Evolutionary conservation across 2,113 vertebrate genomes (phyloP).

Genomic region (Apteryx owenii): DNA sequence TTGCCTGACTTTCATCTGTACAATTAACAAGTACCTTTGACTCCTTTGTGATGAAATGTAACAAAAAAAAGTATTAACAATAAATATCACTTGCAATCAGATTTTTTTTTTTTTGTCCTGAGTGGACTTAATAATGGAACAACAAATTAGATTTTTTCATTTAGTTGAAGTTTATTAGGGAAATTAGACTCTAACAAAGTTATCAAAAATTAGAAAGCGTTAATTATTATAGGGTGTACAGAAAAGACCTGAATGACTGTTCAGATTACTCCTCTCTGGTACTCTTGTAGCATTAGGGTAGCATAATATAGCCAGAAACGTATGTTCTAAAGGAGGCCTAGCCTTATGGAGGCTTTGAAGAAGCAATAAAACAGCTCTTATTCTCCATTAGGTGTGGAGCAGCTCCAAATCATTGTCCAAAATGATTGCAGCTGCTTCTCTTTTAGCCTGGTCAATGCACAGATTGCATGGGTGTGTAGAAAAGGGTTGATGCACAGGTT

Average conservation of each 20-base stretch:
- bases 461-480: no score
- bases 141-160: background rate
- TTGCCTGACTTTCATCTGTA: background rate
- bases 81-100: background rate
- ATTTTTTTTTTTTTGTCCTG: background rate
- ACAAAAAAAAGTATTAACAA: background rate
- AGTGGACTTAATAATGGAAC: background rate
- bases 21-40: background rate
- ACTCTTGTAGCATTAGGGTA: background rate
- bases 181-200: background rate
- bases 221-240: background rate
- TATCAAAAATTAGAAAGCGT: background rate
- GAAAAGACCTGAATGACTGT: background rate
- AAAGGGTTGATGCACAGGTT: background rate
- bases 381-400: background rate
- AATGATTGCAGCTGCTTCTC: background rate
- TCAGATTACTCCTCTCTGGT: background rate
- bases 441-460: background rate
- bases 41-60: background rate
- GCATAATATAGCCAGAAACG: background rate
- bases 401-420: background rate
- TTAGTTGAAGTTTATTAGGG: background rate
- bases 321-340: background rate
- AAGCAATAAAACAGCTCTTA: background rate
- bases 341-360: accelerated